Evolutionary conservation across 2,113 vertebrate species (phyloP).

Genomic region (Austrofundulus limnaeus): DNA sequence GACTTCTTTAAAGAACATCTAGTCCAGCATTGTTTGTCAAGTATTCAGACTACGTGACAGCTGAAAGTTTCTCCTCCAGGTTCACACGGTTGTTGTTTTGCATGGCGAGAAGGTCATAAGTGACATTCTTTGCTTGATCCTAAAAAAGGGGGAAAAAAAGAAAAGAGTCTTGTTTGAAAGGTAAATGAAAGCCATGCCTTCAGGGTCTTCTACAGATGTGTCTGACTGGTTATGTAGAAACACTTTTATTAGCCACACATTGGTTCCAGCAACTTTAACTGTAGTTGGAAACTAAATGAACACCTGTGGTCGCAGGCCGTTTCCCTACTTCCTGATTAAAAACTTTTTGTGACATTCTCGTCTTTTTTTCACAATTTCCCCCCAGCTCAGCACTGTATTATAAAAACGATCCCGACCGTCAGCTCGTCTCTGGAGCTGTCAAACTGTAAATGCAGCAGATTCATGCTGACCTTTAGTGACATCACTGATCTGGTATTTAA

Average conservation of each 20-base stretch:
- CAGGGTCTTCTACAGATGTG: slow-evolving; percentile 22
- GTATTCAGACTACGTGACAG: slow-evolving; percentile 6
- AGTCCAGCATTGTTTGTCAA: slow-evolving; percentile 14
- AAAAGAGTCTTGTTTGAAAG: slow-evolving; percentile 44
- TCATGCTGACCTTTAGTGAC: slow-evolving; percentile 86
- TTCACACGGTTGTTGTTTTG: slow-evolving; percentile 53
- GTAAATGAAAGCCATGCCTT: slow-evolving; percentile 51
- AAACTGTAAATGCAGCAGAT: slow-evolving; percentile 15
- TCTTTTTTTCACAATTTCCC: slow-evolving; percentile 9
- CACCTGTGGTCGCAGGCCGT: not conserved
- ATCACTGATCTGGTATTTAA: slow-evolving; percentile 90
- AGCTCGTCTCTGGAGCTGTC: not conserved
- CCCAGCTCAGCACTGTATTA: too few relatives aligned
- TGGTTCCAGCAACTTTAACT: slow-evolving; percentile 29
- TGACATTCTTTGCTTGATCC: slow-evolving; percentile 58
- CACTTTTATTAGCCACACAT: slow-evolving; percentile 27
- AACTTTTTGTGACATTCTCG: not conserved
- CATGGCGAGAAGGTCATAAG: slow-evolving; percentile 39
- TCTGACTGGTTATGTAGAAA: slow-evolving; percentile 32
- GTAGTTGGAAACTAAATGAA: not conserved
- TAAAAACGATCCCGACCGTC: not conserved
- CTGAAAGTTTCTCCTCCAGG: slow-evolving; percentile 26
- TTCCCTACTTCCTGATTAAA: not conserved
- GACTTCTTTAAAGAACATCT: slow-evolving; percentile 3
- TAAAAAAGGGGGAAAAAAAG: too few relatives aligned